Percentiles rank a stretch among this genome's conserved stretches.
Conservation (phyloP, 2,888 invertebrate species). For the Platycheirus albimanus region DNA sequence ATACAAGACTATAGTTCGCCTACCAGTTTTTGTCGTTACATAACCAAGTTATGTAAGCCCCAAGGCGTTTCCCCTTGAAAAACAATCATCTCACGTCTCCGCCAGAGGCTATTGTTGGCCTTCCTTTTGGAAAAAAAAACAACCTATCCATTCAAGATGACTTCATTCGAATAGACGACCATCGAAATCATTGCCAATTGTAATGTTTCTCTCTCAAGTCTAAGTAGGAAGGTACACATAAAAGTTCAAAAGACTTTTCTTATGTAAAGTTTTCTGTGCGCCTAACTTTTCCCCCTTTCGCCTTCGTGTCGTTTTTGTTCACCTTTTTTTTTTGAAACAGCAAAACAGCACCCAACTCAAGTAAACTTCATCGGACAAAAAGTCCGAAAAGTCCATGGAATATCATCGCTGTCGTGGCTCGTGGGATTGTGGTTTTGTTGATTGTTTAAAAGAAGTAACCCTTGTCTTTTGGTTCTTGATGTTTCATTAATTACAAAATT, state of each 20-base stretch:
- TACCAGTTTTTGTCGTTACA: slow-evolving; percentile 9
- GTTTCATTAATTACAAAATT: slow-evolving; percentile 67
- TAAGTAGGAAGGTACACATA: slow-evolving; percentile 19
- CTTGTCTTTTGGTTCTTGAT: slow-evolving; percentile 27
- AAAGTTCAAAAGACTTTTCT: slow-evolving; percentile 34
- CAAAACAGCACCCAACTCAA: slow-evolving; percentile 20
- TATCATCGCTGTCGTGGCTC: neutral
- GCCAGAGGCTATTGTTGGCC: slow-evolving; percentile 31
- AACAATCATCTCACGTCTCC: slow-evolving; percentile 58
- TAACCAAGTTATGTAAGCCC: slow-evolving; percentile 50
- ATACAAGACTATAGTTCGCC: neutral
- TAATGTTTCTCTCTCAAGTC: slow-evolving; percentile 15
- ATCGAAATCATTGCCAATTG: slow-evolving; percentile 53
- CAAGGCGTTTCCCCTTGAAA: slow-evolving; percentile 57
- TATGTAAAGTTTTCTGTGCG: neutral
- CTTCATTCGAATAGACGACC: slow-evolving; percentile 50
- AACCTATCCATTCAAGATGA: slow-evolving; percentile 59
- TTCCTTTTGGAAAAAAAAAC: slow-evolving; percentile 42
- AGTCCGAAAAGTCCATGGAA: slow-evolving; percentile 11
- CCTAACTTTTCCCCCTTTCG: neutral
- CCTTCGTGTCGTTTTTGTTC: no score
- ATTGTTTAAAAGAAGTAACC: slow-evolving; percentile 17
- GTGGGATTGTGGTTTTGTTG: slow-evolving; percentile 29
- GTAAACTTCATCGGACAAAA: slow-evolving; percentile 22
- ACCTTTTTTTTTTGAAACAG: no score